Evolutionary conservation across 2,113 vertebrate species (phyloP).

Genomic region (Pedionomus torquatus): DNA sequence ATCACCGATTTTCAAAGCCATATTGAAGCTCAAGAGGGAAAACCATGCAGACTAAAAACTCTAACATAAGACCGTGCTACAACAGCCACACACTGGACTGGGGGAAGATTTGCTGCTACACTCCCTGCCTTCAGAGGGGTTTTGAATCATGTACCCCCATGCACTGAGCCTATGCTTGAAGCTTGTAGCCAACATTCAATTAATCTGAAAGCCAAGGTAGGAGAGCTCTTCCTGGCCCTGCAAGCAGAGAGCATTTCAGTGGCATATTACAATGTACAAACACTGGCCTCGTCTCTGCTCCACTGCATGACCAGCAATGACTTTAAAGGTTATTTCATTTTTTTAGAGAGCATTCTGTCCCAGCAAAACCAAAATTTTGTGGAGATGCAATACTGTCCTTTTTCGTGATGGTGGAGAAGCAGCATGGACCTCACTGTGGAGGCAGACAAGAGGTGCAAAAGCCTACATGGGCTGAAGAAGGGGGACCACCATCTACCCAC

Average conservation of each 20-base stretch:
- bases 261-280: background rate
- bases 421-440: background rate
- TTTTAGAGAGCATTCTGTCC: background rate
- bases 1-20: background rate
- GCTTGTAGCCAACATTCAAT: accelerated
- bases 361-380: background rate
- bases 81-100: background rate
- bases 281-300: background rate
- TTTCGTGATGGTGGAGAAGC: background rate
- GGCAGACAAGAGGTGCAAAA: background rate
- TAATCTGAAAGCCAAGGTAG: background rate
- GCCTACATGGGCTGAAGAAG: background rate
- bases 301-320: accelerated
- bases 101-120: background rate
- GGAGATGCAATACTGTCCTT: background rate
- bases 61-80: background rate
- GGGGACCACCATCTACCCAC: background rate
- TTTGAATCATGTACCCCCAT: accelerated
- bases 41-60: background rate
- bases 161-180: accelerated
- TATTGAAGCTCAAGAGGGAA: background rate
- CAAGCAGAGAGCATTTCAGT: background rate
- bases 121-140: background rate
- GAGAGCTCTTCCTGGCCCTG: background rate
- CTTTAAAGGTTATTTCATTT: background rate